phyloP scores from a whole-genome alignment of 2,888 invertebrate species.

The Tholera decimalis region DNA sequence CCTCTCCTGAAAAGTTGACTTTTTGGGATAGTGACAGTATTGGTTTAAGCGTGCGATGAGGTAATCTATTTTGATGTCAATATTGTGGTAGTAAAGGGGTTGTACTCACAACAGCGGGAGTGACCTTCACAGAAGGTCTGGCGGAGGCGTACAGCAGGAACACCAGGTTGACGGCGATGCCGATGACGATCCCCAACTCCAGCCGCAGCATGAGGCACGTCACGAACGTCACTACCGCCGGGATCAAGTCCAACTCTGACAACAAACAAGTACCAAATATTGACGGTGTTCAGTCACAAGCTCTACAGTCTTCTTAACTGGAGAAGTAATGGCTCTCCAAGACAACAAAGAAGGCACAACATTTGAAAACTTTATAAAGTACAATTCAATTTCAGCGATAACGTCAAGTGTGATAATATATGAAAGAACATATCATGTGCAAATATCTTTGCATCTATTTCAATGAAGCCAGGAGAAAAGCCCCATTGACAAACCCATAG shows the following conservation, averaged over 20 bases:
- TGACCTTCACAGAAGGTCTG: conserved; percentile 94
- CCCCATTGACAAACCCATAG: too few relatives aligned
- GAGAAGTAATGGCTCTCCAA: neutral
- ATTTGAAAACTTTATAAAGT: too few relatives aligned
- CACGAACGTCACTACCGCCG: conserved; percentile 95
- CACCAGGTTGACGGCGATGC: conserved; percentile 95
- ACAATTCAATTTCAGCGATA: neutral
- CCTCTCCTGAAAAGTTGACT: too few relatives aligned
- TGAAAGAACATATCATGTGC: neutral
- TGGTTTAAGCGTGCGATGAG: too few relatives aligned
- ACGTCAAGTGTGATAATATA: neutral
- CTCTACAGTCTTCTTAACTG: neutral
- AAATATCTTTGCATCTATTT: neutral
- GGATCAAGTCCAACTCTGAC: conserved; percentile 96
- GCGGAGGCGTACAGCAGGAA: conserved; percentile 96
- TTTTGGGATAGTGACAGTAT: too few relatives aligned
- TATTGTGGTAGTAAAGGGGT: neutral
- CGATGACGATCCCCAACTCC: conserved; percentile 97
- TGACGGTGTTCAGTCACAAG: neutral
- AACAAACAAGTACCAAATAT: neutral
- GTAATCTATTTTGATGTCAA: too few relatives aligned
- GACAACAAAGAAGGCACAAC: too few relatives aligned
- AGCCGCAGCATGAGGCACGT: conserved; percentile 95
- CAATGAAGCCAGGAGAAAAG: too few relatives aligned
- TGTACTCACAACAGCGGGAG: conserved; percentile 91